Evolutionary conservation across 2,113 vertebrate genomes (phyloP).

Genomic region (Ptilonorhynchus violaceus): DNA sequence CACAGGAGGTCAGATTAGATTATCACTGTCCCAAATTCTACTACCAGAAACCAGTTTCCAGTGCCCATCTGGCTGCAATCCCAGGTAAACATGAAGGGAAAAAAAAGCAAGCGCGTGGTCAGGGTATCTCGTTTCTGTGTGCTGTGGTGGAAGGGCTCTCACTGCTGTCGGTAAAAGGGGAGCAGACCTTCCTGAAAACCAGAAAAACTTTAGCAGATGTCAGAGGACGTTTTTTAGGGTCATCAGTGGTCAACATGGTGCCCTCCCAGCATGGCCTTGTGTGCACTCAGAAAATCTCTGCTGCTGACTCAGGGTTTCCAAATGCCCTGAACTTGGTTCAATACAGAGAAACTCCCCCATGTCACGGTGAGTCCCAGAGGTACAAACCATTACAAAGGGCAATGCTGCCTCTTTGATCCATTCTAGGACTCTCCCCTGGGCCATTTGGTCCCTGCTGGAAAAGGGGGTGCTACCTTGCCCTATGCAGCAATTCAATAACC

Average conservation of each 20-base stretch:
- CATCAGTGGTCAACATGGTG: not conserved
- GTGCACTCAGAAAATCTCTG: not conserved
- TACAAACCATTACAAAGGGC: not conserved
- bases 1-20: constrained; percentile 23
- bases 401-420: not conserved
- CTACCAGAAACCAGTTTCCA: constrained; percentile 4
- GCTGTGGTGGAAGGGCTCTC: not conserved
- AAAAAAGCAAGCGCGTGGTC: rapidly evolving
- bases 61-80: constrained; percentile 18
- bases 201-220: not conserved
- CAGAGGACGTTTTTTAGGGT: not conserved
- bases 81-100: not conserved
- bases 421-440: not conserved
- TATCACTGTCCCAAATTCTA: not conserved
- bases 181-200: not conserved
- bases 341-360: not conserved
- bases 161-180: not conserved
- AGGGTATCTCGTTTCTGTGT: not conserved
- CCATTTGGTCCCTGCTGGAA: not conserved
- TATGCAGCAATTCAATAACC: too few relatives aligned
- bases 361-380: not conserved
- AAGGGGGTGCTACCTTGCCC: not conserved
- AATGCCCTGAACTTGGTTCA: not conserved
- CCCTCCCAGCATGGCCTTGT: not conserved
- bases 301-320: not conserved